Base-by-base conservation (phyloP, 2,888 invertebrate genomes). In the Tachina grossa region DNA sequence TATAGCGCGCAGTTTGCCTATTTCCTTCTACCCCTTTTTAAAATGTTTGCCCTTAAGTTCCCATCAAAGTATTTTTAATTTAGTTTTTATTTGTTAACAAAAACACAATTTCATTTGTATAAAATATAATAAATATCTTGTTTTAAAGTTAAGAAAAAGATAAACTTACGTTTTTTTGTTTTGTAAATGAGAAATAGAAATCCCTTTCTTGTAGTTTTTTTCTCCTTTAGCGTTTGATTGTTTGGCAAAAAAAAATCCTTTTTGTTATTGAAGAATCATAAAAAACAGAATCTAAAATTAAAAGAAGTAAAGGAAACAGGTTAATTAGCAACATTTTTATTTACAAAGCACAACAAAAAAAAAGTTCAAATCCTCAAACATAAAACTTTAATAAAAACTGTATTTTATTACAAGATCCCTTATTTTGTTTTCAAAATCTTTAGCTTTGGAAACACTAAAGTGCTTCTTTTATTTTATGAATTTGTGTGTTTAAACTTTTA, bases 241-340 rank as follows among this genome's bases (percentile, higher is more conserved):
- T 31, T 22, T 14, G 41, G 41, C 5, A 45, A 14, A 47, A n/a
- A 22, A 65, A 49, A 71, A 16, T 57, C 57, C 65, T 76, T 65
- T 71, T 22, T 69, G 31, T 31, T 69, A 6, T 63, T 45, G 39
- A 55, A 41, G 41, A 31, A 31, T 31, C 31, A 31, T 31, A 53
- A 45, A 53, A 22, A 61, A 45, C 49, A 41, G 53, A 61, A 51
- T 51, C 72, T 65, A 53, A 84, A 68, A 78, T 31, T 19, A 57
- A 63, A 69, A 47, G 39, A 51, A 49, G 14, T 16, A 51, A 49
- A 61, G 39, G 43, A 84, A 85, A 69, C 81, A 82, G 81, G 81
- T 85, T 85, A 85, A 85, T 85, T 85, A 85, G 81, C 78, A 43
- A 53, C 11, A 63, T 55, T 66, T 72, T 59, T 57, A 16, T 80